Evolutionary conservation across 2,888 invertebrate species (phyloP), one percentile per base, ranked within the genome.

Genomic region (Schizotus pectinicornis): DNA sequence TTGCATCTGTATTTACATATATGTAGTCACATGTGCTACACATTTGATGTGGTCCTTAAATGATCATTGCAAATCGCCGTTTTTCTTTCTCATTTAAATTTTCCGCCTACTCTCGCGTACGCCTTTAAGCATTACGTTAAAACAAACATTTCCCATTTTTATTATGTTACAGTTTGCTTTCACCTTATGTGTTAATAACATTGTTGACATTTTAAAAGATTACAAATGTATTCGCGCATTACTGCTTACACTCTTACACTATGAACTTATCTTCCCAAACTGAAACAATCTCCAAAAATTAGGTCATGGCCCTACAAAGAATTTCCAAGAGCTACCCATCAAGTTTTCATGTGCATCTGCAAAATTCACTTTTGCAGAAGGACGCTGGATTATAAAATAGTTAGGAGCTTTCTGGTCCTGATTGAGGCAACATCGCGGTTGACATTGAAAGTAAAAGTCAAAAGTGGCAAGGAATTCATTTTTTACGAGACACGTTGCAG

Each of bases 401-500:
- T 22, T 22, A 5, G 22, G 5, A 22, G 22, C 22, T 22, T 22
- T 22, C 22, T 2, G 22, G 22, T 22, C 22, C 22, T 22, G 22
- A 22, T 22, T 22, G 22, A 22, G 22, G 22, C 22, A 22, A 5
- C 22, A 22, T 5, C 22, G 22, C 22, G 22, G 22, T 22, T 59
- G 54, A 59, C 53, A 59, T 54, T 59, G 59, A 59, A 54, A 59
- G 53, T 48, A 59, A 54, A 48, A 59, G 54, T 33, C 22, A 51
- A 7, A 41, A 41, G 51, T 51, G 41, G 31, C 35, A 41, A 51
- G 31, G 41, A 42, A 43, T 35, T 42, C 43, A 41, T 33, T 43
- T 11, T 42, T 7, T 13, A 8, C 5, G 39, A 13, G 7, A 38
- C 13, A 13, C 39, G 12, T 8, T 13, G 12, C 7, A 6, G 11